phyloP scores from a whole-genome alignment of 2,113 vertebrate genomes.

The Psophia crepitans region DNA sequence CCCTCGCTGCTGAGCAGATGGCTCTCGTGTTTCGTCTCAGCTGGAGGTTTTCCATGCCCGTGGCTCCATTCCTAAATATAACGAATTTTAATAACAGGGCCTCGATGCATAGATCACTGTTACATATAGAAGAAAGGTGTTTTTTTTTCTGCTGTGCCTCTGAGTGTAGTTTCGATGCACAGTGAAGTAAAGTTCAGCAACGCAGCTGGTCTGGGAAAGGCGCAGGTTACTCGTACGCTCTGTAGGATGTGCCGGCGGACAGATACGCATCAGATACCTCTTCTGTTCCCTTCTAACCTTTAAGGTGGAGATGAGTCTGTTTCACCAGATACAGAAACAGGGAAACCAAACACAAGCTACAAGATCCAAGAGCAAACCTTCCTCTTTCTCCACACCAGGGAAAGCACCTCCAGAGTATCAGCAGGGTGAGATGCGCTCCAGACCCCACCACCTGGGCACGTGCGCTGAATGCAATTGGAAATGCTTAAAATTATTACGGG shows the following conservation, averaged over 20 bases:
- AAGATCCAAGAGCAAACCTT: neutral
- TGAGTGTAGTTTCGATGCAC: neutral
- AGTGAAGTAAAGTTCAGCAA: neutral
- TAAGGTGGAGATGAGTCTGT: neutral
- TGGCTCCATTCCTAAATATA: neutral
- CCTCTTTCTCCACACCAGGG: neutral
- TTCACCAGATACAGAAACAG: neutral
- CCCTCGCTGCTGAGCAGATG: neutral
- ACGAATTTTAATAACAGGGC: neutral
- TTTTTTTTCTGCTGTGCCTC: neutral
- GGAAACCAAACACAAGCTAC: neutral
- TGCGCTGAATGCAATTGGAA: neutral
- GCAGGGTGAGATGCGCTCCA: neutral
- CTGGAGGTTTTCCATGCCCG: neutral
- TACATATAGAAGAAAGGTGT: fast-evolving
- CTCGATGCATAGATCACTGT: neutral
- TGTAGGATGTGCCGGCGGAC: neutral
- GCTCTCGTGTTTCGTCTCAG: neutral
- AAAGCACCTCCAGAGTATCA: neutral
- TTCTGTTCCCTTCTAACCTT: neutral
- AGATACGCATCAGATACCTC: neutral
- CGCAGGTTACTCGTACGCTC: neutral
- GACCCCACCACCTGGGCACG: fast-evolving
- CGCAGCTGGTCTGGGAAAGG: neutral
- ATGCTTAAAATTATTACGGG: fast-evolving